These are phyloP conservation scores for Leptinotarsa tumamoca DNA, from an alignment of 2,888 invertebrate genomes.

Conservation along the genomic window DNA sequence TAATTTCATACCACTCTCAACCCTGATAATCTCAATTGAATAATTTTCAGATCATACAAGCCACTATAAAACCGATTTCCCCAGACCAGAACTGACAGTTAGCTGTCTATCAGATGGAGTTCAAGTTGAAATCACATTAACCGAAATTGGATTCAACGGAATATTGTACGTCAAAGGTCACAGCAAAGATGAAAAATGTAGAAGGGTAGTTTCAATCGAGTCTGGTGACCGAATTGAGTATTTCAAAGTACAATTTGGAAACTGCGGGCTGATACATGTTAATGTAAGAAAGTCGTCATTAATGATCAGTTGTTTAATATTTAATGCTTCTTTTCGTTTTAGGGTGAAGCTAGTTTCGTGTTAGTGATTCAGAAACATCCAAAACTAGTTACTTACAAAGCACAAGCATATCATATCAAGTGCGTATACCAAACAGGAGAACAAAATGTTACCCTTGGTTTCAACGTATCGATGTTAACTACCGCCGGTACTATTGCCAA, in stretches of 20 bases:
- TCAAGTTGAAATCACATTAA: conserved; percentile 83
- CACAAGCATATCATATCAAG: conserved; percentile 95
- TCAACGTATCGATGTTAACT: conserved; percentile 95
- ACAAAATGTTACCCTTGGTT: conserved; percentile 91
- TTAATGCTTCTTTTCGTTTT: conserved; percentile 48
- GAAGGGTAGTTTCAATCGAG: conserved; percentile 81
- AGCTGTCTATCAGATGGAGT: conserved; percentile 93
- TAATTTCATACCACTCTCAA: neutral
- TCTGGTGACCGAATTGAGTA: conserved; percentile 73
- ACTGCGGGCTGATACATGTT: conserved; percentile 90
- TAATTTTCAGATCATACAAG: conserved; percentile 61
- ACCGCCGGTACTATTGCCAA: conserved; percentile 96
- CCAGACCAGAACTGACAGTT: conserved; percentile 86
- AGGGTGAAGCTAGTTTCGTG: conserved; percentile 93
- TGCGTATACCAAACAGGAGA: conserved; percentile 95
- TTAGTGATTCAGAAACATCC: conserved; percentile 97
- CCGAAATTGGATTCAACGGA: conserved; percentile 85
- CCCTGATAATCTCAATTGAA: conserved; percentile 18
- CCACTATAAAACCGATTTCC: conserved; percentile 79
- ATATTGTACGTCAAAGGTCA: conserved; percentile 94
- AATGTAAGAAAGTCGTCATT: conserved; percentile 73
- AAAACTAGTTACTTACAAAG: conserved; percentile 92
- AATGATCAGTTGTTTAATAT: neutral
- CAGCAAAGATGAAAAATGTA: conserved; percentile 92
- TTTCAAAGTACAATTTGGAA: conserved; percentile 84